phyloP scores from a whole-genome alignment of 1,140 invertebrate genomes.

The Varroa destructor region DNA sequence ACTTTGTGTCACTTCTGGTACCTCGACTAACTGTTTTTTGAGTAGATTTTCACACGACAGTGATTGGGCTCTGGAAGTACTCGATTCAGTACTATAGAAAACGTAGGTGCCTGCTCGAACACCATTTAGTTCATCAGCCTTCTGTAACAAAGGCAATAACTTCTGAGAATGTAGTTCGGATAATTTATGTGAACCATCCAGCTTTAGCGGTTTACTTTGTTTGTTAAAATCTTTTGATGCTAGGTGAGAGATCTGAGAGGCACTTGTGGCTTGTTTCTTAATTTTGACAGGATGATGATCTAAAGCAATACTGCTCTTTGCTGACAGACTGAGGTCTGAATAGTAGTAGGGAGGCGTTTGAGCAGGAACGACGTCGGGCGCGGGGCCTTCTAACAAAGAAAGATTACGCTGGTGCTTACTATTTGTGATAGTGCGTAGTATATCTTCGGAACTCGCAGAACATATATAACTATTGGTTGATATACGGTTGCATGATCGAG shows the following conservation, averaged over 20 bases:
- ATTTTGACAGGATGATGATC: neutral
- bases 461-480: neutral
- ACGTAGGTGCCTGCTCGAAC: no score
- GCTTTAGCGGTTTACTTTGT: neutral
- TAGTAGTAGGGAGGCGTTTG: constrained; percentile 26
- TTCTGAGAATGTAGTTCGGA: no score
- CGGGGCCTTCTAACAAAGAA: constrained; percentile 4
- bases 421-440: constrained; percentile 1
- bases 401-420: constrained; percentile 10
- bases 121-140: no score
- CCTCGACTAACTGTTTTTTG: constrained; percentile 5
- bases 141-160: no score
- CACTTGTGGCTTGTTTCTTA: neutral
- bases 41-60: constrained; percentile 10
- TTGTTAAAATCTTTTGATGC: neutral
- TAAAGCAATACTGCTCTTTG: neutral
- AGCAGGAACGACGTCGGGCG: constrained; percentile 18
- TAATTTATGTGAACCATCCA: neutral
- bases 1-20: neutral
- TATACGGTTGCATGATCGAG: neutral
- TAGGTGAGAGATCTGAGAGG: neutral
- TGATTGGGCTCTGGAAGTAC: no score
- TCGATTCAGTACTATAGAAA: no score
- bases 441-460: constrained; percentile 13
- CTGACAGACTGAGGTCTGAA: constrained; percentile 7